A percentile compares a stretch with the other conserved stretches of the same genome.
These are phyloP conservation scores for Chionomys nivalis DNA, from an alignment of 2,113 vertebrate genomes.

Conservation along the genomic window DNA sequence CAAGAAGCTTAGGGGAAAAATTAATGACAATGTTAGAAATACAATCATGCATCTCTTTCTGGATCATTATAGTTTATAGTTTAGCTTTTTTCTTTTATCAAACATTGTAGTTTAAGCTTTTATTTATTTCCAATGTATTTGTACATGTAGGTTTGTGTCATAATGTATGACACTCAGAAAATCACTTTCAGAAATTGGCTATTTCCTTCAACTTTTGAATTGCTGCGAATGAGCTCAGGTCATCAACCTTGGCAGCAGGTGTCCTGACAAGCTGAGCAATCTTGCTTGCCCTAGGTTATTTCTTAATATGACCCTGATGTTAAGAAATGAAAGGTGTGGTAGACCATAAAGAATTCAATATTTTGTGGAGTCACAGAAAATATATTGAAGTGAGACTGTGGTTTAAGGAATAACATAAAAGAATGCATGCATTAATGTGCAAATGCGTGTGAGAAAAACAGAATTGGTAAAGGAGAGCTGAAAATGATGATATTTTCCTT, in stretches of 20 bases:
- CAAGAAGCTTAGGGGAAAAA: not conserved
- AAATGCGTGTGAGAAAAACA: not conserved
- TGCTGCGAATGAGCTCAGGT: not conserved
- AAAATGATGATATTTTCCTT: not conserved
- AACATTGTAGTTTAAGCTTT: too few relatives aligned
- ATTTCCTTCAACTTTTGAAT: not conserved
- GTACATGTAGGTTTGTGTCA: not conserved
- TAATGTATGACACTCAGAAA: not conserved
- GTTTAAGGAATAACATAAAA: not conserved
- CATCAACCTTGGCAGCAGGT: not conserved
- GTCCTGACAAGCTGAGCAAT: not conserved
- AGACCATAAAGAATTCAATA: not conserved
- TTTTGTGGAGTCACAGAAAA: not conserved
- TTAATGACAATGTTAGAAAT: not conserved
- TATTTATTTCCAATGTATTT: not conserved
- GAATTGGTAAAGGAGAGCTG: not conserved
- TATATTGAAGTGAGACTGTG: not conserved
- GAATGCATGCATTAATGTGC: not conserved
- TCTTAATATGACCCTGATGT: not conserved
- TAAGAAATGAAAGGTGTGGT: not conserved
- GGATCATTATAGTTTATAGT: not conserved
- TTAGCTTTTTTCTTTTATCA: not conserved
- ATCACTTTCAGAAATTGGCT: not conserved
- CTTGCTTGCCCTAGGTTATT: not conserved
- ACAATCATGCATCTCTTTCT: not conserved